Conservation (phyloP, 2,888 invertebrate genomes). For the Pegoplata infirma region DNA sequence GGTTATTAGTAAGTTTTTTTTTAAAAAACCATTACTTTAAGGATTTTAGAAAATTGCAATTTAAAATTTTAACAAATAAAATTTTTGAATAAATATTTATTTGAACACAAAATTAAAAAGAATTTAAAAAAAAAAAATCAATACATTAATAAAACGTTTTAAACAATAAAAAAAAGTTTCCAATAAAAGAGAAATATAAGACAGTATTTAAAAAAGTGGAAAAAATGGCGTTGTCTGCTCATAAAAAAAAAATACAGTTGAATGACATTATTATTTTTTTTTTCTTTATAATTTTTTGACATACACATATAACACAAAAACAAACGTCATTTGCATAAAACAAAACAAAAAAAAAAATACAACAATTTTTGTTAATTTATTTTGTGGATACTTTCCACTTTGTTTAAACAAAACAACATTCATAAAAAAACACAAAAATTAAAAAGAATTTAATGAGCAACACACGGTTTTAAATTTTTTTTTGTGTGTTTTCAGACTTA, state of each 20-base stretch:
- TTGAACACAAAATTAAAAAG: too few species aligned
- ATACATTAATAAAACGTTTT: background rate
- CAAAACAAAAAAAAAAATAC: background rate
- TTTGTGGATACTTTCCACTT: background rate
- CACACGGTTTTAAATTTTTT: constrained; percentile 3
- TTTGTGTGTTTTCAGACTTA: background rate
- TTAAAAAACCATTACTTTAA: too few species aligned
- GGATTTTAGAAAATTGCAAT: too few species aligned
- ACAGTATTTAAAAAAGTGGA: constrained; percentile 21
- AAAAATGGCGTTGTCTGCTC: constrained; percentile 38
- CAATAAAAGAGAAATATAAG: constrained; percentile 7
- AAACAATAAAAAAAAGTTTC: too few species aligned
- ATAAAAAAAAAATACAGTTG: constrained; percentile 38
- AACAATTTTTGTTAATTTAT: constrained; percentile 8
- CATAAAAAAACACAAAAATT: background rate
- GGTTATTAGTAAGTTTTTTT: too few species aligned
- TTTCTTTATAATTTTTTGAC: constrained; percentile 38
- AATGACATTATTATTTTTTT: constrained; percentile 50
- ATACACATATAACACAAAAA: constrained; percentile 27
- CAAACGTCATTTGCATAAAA: constrained; percentile 46
- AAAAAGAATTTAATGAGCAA: constrained; percentile 20
- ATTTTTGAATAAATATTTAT: background rate
- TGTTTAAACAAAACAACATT: background rate
- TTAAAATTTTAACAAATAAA: too few species aligned
- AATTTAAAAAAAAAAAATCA: background rate